phyloP scores from a whole-genome alignment of 2,113 vertebrate genomes.

The Clarias macrocephalus region DNA sequence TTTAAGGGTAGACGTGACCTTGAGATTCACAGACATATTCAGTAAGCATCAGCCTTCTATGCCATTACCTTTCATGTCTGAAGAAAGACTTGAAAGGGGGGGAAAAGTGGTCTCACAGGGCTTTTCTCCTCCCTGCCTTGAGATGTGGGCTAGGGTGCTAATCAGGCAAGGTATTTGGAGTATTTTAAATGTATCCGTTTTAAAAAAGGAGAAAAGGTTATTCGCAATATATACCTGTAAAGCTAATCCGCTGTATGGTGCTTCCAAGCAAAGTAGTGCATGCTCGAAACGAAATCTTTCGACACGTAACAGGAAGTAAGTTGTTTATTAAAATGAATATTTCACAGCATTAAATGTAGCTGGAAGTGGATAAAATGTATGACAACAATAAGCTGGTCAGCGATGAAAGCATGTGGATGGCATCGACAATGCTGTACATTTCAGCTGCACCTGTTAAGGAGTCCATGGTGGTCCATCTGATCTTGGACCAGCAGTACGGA shows the following conservation, averaged over 20 bases:
- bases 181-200: background rate
- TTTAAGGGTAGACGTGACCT: constrained; percentile 22
- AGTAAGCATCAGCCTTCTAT: constrained; percentile 31
- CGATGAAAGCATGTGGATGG: background rate
- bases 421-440: too few species aligned
- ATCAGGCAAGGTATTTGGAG: background rate
- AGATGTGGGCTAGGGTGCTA: background rate
- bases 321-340: background rate
- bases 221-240: background rate
- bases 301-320: background rate
- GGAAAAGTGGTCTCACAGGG: background rate
- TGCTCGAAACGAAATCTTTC: background rate
- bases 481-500: too few species aligned
- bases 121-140: constrained; percentile 19
- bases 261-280: background rate
- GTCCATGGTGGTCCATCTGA: too few species aligned
- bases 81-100: constrained; percentile 7
- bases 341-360: background rate
- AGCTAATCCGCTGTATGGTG: background rate
- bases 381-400: background rate
- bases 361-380: background rate
- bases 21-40: constrained; percentile 26
- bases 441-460: too few species aligned
- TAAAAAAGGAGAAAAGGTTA: background rate
- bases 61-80: constrained; percentile 34